phyloP scores from a whole-genome alignment of 2,113 vertebrate species.

The Melanotaenia duboulayi region DNA sequence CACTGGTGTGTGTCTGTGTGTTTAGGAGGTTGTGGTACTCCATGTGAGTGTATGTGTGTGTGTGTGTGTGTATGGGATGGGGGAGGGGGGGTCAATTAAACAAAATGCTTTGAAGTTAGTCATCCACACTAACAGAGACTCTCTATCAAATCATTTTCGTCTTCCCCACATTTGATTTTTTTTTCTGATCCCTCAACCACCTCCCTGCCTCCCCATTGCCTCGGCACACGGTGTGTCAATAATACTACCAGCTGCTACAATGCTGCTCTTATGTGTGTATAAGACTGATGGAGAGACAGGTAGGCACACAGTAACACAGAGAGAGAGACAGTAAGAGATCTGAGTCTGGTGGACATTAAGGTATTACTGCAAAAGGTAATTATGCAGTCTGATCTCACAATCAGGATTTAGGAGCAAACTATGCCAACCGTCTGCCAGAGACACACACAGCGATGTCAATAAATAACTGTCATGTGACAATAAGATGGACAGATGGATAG shows the following conservation, averaged over 20 bases:
- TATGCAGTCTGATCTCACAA: conserved; percentile 84
- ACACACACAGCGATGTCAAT: conserved; percentile 61
- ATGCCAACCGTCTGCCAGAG: conserved; percentile 72
- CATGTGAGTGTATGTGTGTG: conserved; percentile 8
- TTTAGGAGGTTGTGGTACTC: conserved; percentile 5
- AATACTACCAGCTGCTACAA: conserved; percentile 82
- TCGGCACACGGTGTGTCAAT: conserved; percentile 67
- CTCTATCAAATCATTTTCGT: conserved; percentile 69
- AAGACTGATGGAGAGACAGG: conserved; percentile 2
- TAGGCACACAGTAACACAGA: neutral
- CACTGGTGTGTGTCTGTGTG: conserved; percentile 34
- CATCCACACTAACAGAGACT: conserved; percentile 52
- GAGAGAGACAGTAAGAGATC: too few species aligned
- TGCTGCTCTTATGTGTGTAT: conserved; percentile 72
- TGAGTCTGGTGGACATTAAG: conserved; percentile 77
- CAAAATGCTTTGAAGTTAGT: conserved; percentile 47
- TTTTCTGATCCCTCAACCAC: conserved; percentile 34
- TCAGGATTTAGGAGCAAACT: conserved; percentile 83
- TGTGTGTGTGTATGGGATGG: neutral
- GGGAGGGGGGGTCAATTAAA: conserved; percentile 36
- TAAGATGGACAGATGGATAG: conserved; percentile 56
- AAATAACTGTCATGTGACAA: conserved; percentile 69
- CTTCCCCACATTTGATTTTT: conserved; percentile 56
- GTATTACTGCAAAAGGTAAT: conserved; percentile 84
- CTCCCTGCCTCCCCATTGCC: conserved; percentile 47